Conservation (phyloP, 2,888 invertebrate species). For the Harmothoe impar region DNA sequence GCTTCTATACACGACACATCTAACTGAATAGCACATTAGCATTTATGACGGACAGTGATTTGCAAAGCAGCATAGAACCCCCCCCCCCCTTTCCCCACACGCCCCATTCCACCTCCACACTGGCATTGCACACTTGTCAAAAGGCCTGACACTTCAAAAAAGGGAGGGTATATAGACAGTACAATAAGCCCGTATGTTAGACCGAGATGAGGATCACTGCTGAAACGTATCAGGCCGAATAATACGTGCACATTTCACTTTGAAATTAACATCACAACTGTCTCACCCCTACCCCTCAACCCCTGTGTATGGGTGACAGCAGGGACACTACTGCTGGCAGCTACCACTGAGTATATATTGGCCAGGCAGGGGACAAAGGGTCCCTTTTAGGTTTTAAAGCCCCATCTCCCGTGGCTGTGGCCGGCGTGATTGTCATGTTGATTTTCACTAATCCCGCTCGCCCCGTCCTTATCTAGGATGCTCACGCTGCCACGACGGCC, state of each 20-base stretch:
- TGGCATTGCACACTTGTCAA: no score
- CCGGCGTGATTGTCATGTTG: slow-evolving; percentile 24
- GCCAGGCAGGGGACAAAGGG: not conserved
- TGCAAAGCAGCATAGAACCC: no score
- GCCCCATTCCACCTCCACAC: no score
- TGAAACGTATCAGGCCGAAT: not conserved
- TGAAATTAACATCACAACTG: slow-evolving; percentile 35
- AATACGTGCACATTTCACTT: not conserved
- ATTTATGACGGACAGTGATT: no score
- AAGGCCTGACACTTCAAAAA: no score
- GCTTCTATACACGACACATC: no score
- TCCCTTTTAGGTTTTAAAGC: not conserved
- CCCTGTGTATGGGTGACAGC: not conserved
- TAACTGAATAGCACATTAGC: no score
- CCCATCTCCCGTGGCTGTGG: not conserved
- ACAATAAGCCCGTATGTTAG: slow-evolving; percentile 25
- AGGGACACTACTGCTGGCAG: not conserved
- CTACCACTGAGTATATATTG: not conserved
- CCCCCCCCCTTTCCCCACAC: no score
- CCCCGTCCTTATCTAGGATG: not conserved
- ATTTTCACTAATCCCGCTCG: slow-evolving; percentile 37
- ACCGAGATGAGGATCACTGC: not conserved
- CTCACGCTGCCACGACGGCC: not conserved
- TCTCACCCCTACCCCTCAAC: not conserved
- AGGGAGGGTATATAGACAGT: not conserved